phyloP scores from a whole-genome alignment of 2,888 invertebrate species.

The Arrhopalites spinosus region DNA sequence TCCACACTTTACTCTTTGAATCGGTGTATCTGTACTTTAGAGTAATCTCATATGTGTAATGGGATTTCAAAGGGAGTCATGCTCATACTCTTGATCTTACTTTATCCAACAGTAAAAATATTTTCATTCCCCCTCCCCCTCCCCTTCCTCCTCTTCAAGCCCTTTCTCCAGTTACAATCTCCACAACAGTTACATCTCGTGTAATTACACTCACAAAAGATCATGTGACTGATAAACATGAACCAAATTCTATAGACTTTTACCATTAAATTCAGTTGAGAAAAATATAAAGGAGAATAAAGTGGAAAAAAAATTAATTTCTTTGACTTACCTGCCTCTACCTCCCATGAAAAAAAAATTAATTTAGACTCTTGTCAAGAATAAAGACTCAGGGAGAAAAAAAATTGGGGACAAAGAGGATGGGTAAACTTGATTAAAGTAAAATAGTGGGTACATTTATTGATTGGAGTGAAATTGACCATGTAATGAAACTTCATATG shows the following conservation, averaged over 20 bases:
- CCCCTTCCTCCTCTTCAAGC: background rate
- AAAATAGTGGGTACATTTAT: background rate
- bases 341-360: no score
- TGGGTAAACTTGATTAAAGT: background rate
- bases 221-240: no score
- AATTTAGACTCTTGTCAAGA: no score
- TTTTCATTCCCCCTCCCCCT: background rate
- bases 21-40: background rate
- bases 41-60: slow-evolving; percentile 30
- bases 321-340: no score
- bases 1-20: background rate
- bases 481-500: slow-evolving; percentile 14
- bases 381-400: no score
- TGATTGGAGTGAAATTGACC: slow-evolving; percentile 9
- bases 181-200: background rate
- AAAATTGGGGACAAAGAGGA: background rate
- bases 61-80: slow-evolving; percentile 21
- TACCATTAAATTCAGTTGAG: no score
- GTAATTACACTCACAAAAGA: background rate
- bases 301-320: no score
- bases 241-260: no score
- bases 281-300: no score
- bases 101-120: slow-evolving; percentile 15
- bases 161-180: background rate
- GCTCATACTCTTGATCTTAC: slow-evolving; percentile 8